phyloP scores from a whole-genome alignment of 2,797 vertebrate genomes.

The Champsocephalus gunnari region DNA sequence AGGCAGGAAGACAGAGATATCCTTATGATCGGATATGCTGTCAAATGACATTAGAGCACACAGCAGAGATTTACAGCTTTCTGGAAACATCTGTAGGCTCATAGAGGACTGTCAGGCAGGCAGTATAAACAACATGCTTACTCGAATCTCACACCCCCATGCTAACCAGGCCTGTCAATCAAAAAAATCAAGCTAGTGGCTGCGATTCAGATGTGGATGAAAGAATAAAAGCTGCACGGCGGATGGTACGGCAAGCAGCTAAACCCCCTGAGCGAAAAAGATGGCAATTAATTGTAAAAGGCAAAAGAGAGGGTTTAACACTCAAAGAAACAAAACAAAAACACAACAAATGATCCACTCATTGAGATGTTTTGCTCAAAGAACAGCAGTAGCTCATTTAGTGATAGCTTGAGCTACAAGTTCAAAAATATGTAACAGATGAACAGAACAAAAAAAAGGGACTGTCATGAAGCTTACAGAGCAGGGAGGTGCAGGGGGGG shows the following conservation, averaged over 20 bases:
- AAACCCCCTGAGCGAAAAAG: constrained; percentile 13
- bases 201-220: constrained; percentile 57
- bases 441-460: background rate
- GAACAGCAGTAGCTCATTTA: constrained; percentile 40
- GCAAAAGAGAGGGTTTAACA: constrained; percentile 29
- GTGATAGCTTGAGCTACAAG: constrained; percentile 42
- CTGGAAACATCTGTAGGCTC: constrained; percentile 73
- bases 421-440: constrained; percentile 48
- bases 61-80: constrained; percentile 65
- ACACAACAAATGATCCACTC: constrained; percentile 54
- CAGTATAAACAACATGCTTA: constrained; percentile 72
- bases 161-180: constrained; percentile 67
- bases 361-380: constrained; percentile 66
- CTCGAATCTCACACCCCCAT: constrained; percentile 55
- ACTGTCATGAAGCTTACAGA: constrained; percentile 26
- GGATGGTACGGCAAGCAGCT: constrained; percentile 18
- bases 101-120: constrained; percentile 59
- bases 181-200: constrained; percentile 54
- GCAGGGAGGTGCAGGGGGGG: constrained; percentile 47
- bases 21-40: constrained; percentile 58
- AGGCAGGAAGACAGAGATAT: constrained; percentile 60
- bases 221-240: constrained; percentile 32
- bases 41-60: constrained; percentile 67
- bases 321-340: constrained; percentile 24
- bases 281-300: constrained; percentile 35